These are phyloP conservation scores for Cerceris rybyensis DNA, from an alignment of 2,888 invertebrate genomes.

Conservation along the genomic window DNA sequence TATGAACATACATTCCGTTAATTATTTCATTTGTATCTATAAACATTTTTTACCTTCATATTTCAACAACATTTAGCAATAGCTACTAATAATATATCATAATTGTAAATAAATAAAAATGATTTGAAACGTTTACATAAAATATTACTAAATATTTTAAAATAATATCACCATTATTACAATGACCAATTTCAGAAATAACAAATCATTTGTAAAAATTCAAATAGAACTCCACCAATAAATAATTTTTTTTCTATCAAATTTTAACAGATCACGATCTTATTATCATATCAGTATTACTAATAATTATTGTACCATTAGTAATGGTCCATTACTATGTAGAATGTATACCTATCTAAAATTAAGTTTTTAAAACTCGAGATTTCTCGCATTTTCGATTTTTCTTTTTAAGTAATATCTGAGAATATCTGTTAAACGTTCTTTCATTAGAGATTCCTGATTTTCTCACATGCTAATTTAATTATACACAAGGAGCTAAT, in stretches of 20 bases:
- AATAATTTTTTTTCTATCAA: constrained; percentile 4
- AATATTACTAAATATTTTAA: constrained; percentile 39
- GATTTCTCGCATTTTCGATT: constrained; percentile 26
- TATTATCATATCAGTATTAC: constrained; percentile 29
- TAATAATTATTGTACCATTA: constrained; percentile 52
- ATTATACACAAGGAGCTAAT: constrained; percentile 24
- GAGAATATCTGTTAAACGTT: constrained; percentile 20
- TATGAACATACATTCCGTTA: constrained; percentile 10
- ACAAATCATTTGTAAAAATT: constrained; percentile 28
- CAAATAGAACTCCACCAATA: constrained; percentile 14
- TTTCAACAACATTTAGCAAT: constrained; percentile 38
- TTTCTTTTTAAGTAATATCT: constrained; percentile 19
- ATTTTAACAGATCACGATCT: constrained; percentile 28
- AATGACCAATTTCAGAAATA: constrained; percentile 29
- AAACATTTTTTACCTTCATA: constrained; percentile 33
- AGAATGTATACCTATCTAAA: constrained; percentile 40
- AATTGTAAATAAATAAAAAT: constrained; percentile 39
- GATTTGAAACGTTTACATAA: constrained; percentile 8
- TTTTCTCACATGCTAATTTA: constrained; percentile 13
- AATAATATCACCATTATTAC: constrained; percentile 30
- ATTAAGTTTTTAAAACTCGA: constrained; percentile 44
- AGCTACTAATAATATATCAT: constrained; percentile 12
- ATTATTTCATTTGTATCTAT: constrained; percentile 16
- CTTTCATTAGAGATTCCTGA: constrained; percentile 26
- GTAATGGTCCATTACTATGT: constrained; percentile 25